phyloP scores from a whole-genome alignment of 2,888 invertebrate genomes.

The Cyrtodaria siliqua region DNA sequence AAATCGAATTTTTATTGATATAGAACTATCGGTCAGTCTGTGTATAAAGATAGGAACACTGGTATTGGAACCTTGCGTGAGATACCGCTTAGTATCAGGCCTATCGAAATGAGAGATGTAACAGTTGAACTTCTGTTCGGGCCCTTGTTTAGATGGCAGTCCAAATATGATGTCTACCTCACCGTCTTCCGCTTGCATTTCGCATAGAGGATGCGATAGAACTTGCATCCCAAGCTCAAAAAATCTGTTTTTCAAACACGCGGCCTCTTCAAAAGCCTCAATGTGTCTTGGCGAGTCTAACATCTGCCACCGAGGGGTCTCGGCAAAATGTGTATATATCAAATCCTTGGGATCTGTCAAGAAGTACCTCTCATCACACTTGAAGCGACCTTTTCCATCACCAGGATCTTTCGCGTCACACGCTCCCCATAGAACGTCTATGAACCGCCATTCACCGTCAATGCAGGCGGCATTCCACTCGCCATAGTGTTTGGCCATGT shows the following conservation, averaged over 20 bases:
- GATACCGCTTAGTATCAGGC: slow-evolving; percentile 60
- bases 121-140: slow-evolving; percentile 71
- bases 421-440: slow-evolving; percentile 69
- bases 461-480: slow-evolving; percentile 69
- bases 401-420: slow-evolving; percentile 70
- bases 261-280: slow-evolving; percentile 75
- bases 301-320: slow-evolving; percentile 78
- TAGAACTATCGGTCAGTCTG: slow-evolving; percentile 65
- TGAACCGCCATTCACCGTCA: slow-evolving; percentile 60
- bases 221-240: slow-evolving; percentile 77
- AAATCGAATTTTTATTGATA: slow-evolving; percentile 71
- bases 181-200: slow-evolving; percentile 72
- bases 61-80: slow-evolving; percentile 61
- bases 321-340: slow-evolving; percentile 78
- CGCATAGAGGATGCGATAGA: slow-evolving; percentile 73
- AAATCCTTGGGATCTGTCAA: slow-evolving; percentile 80
- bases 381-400: slow-evolving; percentile 63
- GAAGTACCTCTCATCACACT: slow-evolving; percentile 81
- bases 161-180: slow-evolving; percentile 77
- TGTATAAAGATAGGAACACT: slow-evolving; percentile 71
- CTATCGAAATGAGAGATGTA: slow-evolving; percentile 72
- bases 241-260: slow-evolving; percentile 79
- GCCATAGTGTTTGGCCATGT: slow-evolving; percentile 68
- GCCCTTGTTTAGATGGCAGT: slow-evolving; percentile 63
- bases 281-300: slow-evolving; percentile 69